Evolutionary conservation across 1,140 invertebrate genomes (phyloP), one percentile per base, ranked within the genome.

Genomic region (Eueides isabella): DNA sequence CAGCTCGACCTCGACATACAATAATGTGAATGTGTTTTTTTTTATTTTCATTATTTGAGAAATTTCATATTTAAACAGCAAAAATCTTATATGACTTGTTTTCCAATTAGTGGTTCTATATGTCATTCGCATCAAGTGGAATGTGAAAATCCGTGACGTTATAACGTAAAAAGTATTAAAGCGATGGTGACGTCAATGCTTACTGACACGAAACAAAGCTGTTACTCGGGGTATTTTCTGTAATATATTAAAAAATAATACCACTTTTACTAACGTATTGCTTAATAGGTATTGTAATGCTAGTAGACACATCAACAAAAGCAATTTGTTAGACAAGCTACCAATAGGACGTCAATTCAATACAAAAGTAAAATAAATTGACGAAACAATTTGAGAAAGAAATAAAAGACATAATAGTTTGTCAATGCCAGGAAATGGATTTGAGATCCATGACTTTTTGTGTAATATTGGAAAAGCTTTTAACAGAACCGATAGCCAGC

Each of bases 321-420:
- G 2, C 48, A 26, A 55, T 55, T 55, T 26, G 48, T 55, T 26
- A 55, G 48, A 55, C 48, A 26, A 55, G 48, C 23, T 26, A 55
- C 48, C 48, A 55, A 55, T 26, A 26, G 48, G 44, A 61, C 31
- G 28, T 55, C 67, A 69, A 69, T 61, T 35, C 67, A 69, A 28
- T 69, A 33, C 55, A 69, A 69, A 61, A 69, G 30, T 31, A 69
- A 69, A 67, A 67, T 28, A 67, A 67, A 67, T 67, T 55, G 66
- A 67, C 66, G 66, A 67, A 69, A 69, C 55, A 69, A 69, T 61
- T 69, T 69, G 67, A 69, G 19, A 69, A 61, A 31, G 67, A 69
- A 69, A 69, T 67, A 67, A 67, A 48, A 48, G 66, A 67, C 41
- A 67, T 69, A 69, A 69, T 61, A 61, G 67, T 69, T 69, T 61